These are phyloP conservation scores for Porites rus DNA, from an alignment of 92 coral and sea anemone genomes.

Conservation along the genomic window DNA sequence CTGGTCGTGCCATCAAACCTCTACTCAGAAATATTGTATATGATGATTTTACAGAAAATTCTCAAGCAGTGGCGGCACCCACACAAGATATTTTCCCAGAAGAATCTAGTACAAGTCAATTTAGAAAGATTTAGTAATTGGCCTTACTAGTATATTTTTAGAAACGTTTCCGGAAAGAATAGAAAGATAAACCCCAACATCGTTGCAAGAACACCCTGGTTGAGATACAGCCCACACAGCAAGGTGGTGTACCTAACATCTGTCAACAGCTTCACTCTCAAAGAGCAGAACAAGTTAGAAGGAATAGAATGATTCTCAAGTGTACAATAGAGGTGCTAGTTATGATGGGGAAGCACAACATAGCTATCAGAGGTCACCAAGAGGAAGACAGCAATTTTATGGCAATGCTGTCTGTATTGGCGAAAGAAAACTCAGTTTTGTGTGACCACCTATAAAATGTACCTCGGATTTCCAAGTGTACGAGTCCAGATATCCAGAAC, in stretches of 20 bases:
- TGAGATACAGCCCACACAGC: slow-evolving; percentile 54
- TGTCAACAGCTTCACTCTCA: slow-evolving; percentile 44
- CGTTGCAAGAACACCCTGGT: slow-evolving; percentile 16
- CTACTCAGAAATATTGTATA: slow-evolving; percentile 3
- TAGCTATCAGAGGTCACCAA: slow-evolving; percentile 48
- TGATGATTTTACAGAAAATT: slow-evolving; percentile 16
- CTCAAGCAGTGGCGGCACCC: slow-evolving; percentile 13
- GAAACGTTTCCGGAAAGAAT: slow-evolving; percentile 35
- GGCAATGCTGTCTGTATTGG: slow-evolving; percentile 36
- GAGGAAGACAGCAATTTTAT: slow-evolving; percentile 33
- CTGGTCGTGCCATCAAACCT: slow-evolving; percentile 37
- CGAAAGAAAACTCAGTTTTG: too few species aligned
- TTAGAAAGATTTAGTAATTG: slow-evolving; percentile 17
- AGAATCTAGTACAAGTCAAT: slow-evolving; percentile 28
- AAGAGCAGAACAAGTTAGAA: slow-evolving; percentile 42
- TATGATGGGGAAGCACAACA: slow-evolving; percentile 42
- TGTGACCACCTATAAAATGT: too few species aligned
- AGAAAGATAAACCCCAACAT: slow-evolving; percentile 27
- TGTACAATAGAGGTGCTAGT: slow-evolving; percentile 40
- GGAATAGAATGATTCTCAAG: slow-evolving; percentile 32
- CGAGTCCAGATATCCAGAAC: slow-evolving; percentile 48
- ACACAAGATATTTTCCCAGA: slow-evolving; percentile 18
- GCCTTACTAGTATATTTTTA: slow-evolving; percentile 33
- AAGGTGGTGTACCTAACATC: slow-evolving; percentile 41
- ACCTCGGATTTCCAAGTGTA: slow-evolving; percentile 28